Base-by-base conservation (phyloP, 1,140 invertebrate genomes). In the Drosophila repletoides region DNA sequence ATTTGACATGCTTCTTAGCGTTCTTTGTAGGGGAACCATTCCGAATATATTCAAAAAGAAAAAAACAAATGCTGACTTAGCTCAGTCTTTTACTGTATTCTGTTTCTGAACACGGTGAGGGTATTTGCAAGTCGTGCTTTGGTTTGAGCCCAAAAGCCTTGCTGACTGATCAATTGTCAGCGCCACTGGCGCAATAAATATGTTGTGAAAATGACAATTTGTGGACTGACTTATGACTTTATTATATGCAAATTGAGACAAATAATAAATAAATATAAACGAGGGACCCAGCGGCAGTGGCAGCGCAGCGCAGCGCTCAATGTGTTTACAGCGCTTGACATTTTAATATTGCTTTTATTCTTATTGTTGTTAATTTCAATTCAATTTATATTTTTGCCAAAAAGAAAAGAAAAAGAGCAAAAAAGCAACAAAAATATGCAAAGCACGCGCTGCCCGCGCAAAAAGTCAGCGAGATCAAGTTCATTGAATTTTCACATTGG, bases 181-280 rank as follows among this genome's bases (percentile, higher is more conserved):
- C 4, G 48, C 68, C 21, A 38, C 34, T 48, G 58, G 60, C 69
- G 73, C 79, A 84, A 84, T 73, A 84, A 84, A 77, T 73, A 76
- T 61, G 79, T 69, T 73, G 74, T 77, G 71, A 84, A 81, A 61
- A 49, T 70, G 74, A 70, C 77, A 83, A 84, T 83, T 84, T 79
- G 66, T 56, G 60, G 58, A 33, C 58, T 84, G 77, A 84, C 81
- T 83, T 83, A 79, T 74, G 74, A 79, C 74, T 84, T 84, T 79
- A 86, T 79, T 74, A 84, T 80, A 84, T 79, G 79, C 79, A 84
- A 83, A 84, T 83, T 83, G 74, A 74, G 73, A 77, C 75, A 79
- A 77, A 84, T 68, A 75, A 61, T 29, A 64, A 66, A 31, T 10
- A 7, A 43, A 17, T n/a, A 56, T 12, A 21, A n/a, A n/a, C n/a